A percentile compares a stretch with the other conserved stretches of the same genome.
These are phyloP conservation scores for Cantharis nigra DNA, from an alignment of 2,888 invertebrate genomes.

Conservation along the genomic window DNA sequence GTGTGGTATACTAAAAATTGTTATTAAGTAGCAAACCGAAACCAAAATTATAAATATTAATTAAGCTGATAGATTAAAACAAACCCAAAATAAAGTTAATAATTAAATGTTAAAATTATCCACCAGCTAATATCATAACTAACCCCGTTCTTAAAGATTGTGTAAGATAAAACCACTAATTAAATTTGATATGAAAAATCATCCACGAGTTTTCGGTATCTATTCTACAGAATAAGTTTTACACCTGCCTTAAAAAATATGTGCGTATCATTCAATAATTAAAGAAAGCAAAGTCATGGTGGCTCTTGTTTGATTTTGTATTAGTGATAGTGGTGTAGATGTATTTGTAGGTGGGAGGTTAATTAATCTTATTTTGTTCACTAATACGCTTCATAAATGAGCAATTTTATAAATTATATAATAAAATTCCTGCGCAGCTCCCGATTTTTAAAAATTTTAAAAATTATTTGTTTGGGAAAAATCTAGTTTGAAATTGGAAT, in stretches of 20 bases:
- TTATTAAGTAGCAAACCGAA: slow-evolving; percentile 5
- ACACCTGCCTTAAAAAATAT: slow-evolving; percentile 37
- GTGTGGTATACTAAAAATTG: neutral
- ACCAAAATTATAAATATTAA: neutral
- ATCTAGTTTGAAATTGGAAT: no score
- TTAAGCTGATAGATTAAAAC: neutral
- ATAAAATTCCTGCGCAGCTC: no score
- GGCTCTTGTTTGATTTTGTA: slow-evolving; percentile 30
- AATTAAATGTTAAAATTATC: slow-evolving; percentile 10
- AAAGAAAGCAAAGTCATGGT: slow-evolving; percentile 35
- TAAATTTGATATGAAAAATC: slow-evolving; percentile 29
- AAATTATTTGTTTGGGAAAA: no score
- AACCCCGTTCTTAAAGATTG: neutral
- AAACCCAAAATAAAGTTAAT: slow-evolving; percentile 1
- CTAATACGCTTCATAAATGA: neutral
- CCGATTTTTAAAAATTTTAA: no score
- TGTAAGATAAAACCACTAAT: slow-evolving; percentile 28
- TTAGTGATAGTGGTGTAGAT: neutral
- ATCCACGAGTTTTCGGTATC: slow-evolving; percentile 20
- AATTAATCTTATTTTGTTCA: neutral
- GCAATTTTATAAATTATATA: no score
- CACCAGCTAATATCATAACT: neutral
- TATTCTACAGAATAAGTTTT: slow-evolving; percentile 21
- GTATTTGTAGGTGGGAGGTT: neutral
- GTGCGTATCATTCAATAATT: slow-evolving; percentile 38